A percentile compares a stretch with the other conserved stretches of the same genome.
Evolutionary conservation across 2,888 invertebrate genomes (phyloP).

Genomic region (Microctonus aethiopoides): DNA sequence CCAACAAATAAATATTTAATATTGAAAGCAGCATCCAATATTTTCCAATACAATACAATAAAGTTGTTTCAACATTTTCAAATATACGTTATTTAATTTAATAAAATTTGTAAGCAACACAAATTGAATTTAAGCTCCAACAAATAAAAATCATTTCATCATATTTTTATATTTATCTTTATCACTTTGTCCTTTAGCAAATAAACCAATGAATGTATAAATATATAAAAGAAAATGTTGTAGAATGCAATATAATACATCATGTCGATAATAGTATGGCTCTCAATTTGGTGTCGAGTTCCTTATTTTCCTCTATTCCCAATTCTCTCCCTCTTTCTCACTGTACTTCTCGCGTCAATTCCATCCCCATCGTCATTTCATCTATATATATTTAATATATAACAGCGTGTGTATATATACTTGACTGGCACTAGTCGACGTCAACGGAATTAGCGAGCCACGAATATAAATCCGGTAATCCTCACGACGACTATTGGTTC

Average conservation of each 20-base stretch:
- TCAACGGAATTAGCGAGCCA: conserved; percentile 27
- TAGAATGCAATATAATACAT: neutral
- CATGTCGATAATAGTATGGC: neutral
- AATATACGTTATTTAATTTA: no score
- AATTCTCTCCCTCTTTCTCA: neutral
- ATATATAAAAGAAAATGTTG: neutral
- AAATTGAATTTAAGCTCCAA: no score
- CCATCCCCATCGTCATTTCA: conserved; percentile 21
- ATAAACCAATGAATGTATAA: neutral
- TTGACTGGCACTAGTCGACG: neutral
- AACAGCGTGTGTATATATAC: no score
- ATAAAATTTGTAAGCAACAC: no score
- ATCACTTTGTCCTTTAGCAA: conserved; percentile 11
- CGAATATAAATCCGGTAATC: conserved; percentile 29
- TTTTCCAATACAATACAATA: neutral
- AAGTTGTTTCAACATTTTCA: no score
- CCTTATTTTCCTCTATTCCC: conserved; percentile 18
- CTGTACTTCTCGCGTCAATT: conserved; percentile 20
- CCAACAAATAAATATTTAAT: neutral
- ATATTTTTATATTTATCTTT: neutral
- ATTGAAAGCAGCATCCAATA: neutral
- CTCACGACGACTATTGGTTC: conserved; percentile 27
- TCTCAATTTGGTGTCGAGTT: conserved; percentile 14
- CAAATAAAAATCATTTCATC: no score
- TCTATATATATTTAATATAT: no score